Conservation (phyloP, 1,140 invertebrate genomes). For the Tetragonula clypearis region DNA sequence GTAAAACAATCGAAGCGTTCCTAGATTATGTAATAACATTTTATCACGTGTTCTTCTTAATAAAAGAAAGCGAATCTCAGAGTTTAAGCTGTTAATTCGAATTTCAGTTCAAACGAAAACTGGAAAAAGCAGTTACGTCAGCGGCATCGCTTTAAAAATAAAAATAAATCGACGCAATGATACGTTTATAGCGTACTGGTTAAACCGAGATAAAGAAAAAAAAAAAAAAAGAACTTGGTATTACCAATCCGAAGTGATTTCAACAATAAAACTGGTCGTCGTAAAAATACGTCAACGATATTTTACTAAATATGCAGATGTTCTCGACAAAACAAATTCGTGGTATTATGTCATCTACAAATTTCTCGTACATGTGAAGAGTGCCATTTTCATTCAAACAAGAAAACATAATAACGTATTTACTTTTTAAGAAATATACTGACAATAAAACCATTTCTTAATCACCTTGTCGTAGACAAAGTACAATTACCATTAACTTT, state of each 20-base stretch:
- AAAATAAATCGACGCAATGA: not conserved
- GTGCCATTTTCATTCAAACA: not conserved
- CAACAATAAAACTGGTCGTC: not conserved
- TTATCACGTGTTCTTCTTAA: not conserved
- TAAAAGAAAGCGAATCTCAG: not conserved
- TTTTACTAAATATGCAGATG: not conserved
- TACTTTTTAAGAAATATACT: not conserved
- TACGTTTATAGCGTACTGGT: not conserved
- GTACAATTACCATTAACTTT: too few species aligned
- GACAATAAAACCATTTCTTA: not conserved
- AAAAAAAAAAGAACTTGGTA: not conserved
- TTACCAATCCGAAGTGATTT: not conserved
- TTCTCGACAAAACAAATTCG: not conserved
- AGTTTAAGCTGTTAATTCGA: not conserved
- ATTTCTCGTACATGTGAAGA: not conserved
- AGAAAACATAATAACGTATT: not conserved
- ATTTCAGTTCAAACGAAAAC: not conserved
- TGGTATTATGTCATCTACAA: not conserved
- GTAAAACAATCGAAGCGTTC: not conserved
- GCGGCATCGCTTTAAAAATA: not conserved
- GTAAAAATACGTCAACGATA: not conserved
- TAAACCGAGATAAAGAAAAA: too few species aligned
- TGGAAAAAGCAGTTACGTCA: not conserved
- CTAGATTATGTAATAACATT: not conserved
- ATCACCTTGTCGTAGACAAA: too few species aligned